Conservation (phyloP, 2,113 vertebrate genomes). For the Recurvirostra avosetta region DNA sequence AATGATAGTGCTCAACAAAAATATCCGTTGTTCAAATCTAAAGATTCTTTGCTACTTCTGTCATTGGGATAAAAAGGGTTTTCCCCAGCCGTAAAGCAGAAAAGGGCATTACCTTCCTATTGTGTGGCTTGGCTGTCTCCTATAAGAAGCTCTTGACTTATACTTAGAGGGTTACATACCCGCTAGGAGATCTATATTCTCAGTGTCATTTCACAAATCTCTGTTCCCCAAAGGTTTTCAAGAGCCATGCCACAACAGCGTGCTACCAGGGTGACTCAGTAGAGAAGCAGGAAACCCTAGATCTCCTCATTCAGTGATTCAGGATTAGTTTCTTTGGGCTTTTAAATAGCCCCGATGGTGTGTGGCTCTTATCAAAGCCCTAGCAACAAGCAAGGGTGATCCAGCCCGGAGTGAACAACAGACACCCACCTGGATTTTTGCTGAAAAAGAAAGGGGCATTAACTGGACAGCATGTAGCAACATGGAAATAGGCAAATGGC, state of each 20-base stretch:
- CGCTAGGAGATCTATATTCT: not conserved
- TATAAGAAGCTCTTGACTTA: not conserved
- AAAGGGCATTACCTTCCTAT: not conserved
- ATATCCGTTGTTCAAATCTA: not conserved
- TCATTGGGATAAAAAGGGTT: not conserved
- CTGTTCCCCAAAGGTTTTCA: not conserved
- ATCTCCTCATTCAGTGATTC: not conserved
- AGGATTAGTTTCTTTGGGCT: not conserved
- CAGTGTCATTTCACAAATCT: not conserved
- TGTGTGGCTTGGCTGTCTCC: not conserved
- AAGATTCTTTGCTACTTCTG: not conserved
- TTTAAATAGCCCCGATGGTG: not conserved
- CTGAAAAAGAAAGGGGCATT: not conserved
- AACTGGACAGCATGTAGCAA: not conserved
- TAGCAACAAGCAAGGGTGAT: fast-evolving
- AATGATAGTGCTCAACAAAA: not conserved
- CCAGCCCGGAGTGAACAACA: not conserved
- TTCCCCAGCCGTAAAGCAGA: not conserved
- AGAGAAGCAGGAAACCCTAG: not conserved
- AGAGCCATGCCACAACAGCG: not conserved
- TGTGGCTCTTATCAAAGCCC: not conserved
- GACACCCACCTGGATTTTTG: not conserved
- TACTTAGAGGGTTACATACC: not conserved
- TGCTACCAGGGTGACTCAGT: not conserved
- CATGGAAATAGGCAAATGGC: not conserved